These are phyloP conservation scores for Bambusicola thoracicus DNA, from an alignment of 2,113 vertebrate species.

Conservation along the genomic window DNA sequence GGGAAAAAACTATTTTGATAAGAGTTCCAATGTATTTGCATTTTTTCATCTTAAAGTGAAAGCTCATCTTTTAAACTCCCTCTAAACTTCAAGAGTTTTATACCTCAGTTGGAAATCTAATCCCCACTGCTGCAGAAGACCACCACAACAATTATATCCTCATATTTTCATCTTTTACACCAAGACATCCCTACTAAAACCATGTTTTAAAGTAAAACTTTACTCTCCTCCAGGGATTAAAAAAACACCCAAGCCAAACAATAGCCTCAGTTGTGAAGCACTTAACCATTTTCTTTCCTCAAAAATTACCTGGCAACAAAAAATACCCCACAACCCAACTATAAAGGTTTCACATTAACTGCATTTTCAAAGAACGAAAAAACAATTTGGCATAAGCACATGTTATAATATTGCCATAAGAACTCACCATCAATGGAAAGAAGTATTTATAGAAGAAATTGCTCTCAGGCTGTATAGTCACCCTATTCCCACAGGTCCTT, in stretches of 20 bases:
- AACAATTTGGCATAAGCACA: neutral
- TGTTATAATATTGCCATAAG: neutral
- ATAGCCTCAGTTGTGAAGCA: neutral
- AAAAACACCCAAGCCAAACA: neutral
- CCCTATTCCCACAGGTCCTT: neutral
- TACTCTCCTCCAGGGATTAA: neutral
- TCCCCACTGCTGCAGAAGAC: neutral
- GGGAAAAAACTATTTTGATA: neutral
- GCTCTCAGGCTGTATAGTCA: neutral
- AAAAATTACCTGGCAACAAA: neutral
- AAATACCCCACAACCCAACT: neutral
- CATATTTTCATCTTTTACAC: conserved; percentile 1
- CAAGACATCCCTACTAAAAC: neutral
- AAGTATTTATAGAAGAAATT: neutral
- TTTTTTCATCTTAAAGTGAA: neutral
- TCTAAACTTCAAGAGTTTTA: neutral
- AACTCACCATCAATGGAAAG: neutral
- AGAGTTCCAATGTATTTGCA: neutral
- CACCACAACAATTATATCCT: neutral
- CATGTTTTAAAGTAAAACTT: conserved; percentile 22
- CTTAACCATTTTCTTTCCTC: neutral
- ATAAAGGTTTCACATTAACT: neutral
- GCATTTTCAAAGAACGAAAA: neutral
- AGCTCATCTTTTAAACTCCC: conserved; percentile 6
- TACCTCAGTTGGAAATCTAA: neutral